Evolutionary conservation across 2,888 invertebrate genomes (phyloP).

Genomic region (Mesorhabditis spiculigera): DNA sequence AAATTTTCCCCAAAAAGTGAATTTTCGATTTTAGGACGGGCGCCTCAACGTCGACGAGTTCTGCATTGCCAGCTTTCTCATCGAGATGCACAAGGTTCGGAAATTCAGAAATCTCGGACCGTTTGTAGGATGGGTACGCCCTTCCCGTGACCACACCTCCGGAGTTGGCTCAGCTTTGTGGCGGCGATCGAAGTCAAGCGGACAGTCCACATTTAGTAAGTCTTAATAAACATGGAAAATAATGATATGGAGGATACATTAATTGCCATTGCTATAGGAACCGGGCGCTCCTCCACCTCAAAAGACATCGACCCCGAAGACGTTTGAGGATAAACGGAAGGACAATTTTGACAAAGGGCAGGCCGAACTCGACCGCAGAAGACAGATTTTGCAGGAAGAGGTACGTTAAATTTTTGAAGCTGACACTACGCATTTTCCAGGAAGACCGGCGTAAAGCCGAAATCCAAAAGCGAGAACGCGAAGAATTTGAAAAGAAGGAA

Average conservation of each 20-base stretch:
- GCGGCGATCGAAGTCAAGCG: slow-evolving; percentile 10
- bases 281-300: slow-evolving; percentile 46
- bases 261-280: slow-evolving; percentile 8
- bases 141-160: slow-evolving; percentile 83
- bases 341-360: slow-evolving; percentile 98
- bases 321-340: slow-evolving; percentile 85
- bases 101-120: not conserved
- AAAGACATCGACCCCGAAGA: slow-evolving; percentile 42
- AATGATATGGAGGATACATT: not conserved
- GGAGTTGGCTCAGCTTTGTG: slow-evolving; percentile 58
- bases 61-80: slow-evolving; percentile 91
- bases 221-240: not conserved
- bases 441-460: slow-evolving; percentile 65
- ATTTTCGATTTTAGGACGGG: slow-evolving; percentile 69
- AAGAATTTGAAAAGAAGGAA: slow-evolving; percentile 86
- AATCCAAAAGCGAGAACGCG: slow-evolving; percentile 66
- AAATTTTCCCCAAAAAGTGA: not conserved
- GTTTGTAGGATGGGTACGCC: slow-evolving; percentile 75
- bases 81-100: slow-evolving; percentile 67
- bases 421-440: slow-evolving; percentile 72
- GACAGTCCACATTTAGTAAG: slow-evolving; percentile 4
- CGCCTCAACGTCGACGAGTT: slow-evolving; percentile 93
- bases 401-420: slow-evolving; percentile 76
- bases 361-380: slow-evolving; percentile 85
- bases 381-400: slow-evolving; percentile 84